Evolutionary conservation across 2,113 vertebrate genomes (phyloP).

Genomic region (Chiloscyllium plagiosum): DNA sequence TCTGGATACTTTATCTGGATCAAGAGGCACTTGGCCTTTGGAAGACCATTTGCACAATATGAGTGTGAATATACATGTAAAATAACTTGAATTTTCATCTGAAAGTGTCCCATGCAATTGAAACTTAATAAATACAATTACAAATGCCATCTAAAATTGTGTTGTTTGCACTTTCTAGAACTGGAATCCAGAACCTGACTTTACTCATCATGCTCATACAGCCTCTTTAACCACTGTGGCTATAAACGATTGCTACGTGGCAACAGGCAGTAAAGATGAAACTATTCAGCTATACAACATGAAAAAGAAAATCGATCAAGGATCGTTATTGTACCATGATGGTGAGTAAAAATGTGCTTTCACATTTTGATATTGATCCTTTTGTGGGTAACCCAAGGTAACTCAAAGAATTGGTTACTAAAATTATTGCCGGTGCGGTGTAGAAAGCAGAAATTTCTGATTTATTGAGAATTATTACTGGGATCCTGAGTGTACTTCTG

Average conservation of each 20-base stretch:
- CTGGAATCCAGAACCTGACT: conserved; percentile 70
- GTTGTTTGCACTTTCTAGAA: conserved; percentile 51
- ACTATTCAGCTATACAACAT: conserved; percentile 93
- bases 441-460: background rate
- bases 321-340: conserved; percentile 76
- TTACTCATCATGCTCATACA: conserved; percentile 85
- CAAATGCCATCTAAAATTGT: background rate
- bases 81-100: background rate
- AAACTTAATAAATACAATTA: background rate
- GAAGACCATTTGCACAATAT: background rate
- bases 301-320: conserved; percentile 80
- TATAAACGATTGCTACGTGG: conserved; percentile 73
- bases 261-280: conserved; percentile 93
- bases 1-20: background rate
- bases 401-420: background rate
- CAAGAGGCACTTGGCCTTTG: too few species aligned
- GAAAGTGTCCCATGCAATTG: background rate
- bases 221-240: conserved; percentile 75
- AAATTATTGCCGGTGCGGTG: background rate
- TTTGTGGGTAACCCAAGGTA: background rate
- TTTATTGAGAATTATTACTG: background rate
- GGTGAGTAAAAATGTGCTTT: conserved; percentile 56
- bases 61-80: background rate
- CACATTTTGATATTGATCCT: background rate
- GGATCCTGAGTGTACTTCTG: background rate